Evolutionary conservation across 2,888 invertebrate genomes (phyloP).

Genomic region (Geotrupes spiniger): DNA sequence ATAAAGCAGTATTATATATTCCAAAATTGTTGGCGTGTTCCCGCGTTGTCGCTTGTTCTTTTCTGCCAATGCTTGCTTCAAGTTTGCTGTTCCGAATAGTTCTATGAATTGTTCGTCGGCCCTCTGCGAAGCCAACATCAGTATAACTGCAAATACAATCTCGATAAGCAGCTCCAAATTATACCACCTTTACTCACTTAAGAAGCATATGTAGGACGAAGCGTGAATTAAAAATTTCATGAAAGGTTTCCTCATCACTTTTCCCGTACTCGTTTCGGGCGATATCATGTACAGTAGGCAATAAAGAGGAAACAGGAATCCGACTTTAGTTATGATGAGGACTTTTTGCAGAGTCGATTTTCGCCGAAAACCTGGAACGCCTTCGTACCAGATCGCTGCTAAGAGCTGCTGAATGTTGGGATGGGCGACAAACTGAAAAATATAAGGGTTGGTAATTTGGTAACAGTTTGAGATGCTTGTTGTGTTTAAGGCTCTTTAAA

Average conservation of each 20-base stretch:
- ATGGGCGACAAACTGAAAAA: constrained; percentile 83
- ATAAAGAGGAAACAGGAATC: constrained; percentile 83
- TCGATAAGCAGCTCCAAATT: too few relatives aligned
- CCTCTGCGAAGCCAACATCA: constrained; percentile 90
- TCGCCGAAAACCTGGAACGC: constrained; percentile 88
- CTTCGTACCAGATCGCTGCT: constrained; percentile 93
- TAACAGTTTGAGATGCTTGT: too few relatives aligned
- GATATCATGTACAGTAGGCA: constrained; percentile 81
- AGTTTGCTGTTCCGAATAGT: constrained; percentile 68
- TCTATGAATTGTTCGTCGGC: constrained; percentile 75
- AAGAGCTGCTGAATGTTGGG: constrained; percentile 91
- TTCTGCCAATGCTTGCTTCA: constrained; percentile 61
- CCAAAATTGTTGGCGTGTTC: constrained; percentile 79
- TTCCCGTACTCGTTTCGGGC: constrained; percentile 76
- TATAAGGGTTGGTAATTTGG: too few relatives aligned
- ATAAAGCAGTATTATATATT: constrained; percentile 78
- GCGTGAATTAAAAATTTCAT: constrained; percentile 96
- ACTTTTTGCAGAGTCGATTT: constrained; percentile 70
- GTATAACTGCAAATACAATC: constrained; percentile 62
- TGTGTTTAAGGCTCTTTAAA: too few relatives aligned
- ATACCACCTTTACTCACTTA: constrained; percentile 67
- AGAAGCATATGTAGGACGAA: constrained; percentile 89
- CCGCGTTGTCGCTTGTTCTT: constrained; percentile 66
- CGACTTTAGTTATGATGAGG: constrained; percentile 69
- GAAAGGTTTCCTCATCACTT: constrained; percentile 88